Evolutionary conservation across 2,888 invertebrate genomes (phyloP), one percentile per base, ranked within the genome.

Genomic region (Odontothrips loti): DNA sequence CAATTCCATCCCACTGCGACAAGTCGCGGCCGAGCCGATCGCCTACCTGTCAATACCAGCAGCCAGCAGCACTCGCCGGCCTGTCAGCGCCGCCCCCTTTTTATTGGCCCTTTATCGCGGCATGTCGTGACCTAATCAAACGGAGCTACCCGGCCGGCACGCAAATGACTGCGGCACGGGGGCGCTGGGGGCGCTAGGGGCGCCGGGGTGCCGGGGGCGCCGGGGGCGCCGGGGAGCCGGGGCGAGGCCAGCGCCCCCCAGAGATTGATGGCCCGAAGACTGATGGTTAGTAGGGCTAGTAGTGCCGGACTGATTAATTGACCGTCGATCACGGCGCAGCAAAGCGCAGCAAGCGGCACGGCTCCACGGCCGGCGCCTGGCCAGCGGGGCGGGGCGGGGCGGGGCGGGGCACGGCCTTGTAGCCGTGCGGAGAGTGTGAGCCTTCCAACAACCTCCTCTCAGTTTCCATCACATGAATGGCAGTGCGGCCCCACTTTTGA

Each of bases 281-380:
- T 68, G 68, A 68, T 68, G 68, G 68, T 68, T 68, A 68, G 68
- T 68, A 68, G 9, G n/a, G 23, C 68, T 23, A 8, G 68, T 68
- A 23, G 58, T n/a, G 68, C 68, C 68, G 9, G 68, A 58, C 68
- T 68, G 68, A 68, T 68, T 68, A 68, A 68, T 68, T 68, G 68
- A 68, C 23, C 68, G 12, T 51, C 51, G 51, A 51, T 51, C 51
- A 51, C 51, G 12, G 51, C 34, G 34, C 15, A 10, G 51, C 51
- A 20, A 51, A 20, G 20, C 51, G 51, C 20, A 4, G 34, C 23
- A 23, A 23, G 68, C 23, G 68, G 68, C 68, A 20, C 63, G 23
- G 68, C 68, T 23, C 68, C 15, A 17, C 58, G 15, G 58, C 15
- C 51, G 51, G 51, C 51, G n/a, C 58, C 58, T 6, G 58, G 58